phyloP scores from a whole-genome alignment of 2,888 invertebrate genomes.

The Habrosyne pyritoides region DNA sequence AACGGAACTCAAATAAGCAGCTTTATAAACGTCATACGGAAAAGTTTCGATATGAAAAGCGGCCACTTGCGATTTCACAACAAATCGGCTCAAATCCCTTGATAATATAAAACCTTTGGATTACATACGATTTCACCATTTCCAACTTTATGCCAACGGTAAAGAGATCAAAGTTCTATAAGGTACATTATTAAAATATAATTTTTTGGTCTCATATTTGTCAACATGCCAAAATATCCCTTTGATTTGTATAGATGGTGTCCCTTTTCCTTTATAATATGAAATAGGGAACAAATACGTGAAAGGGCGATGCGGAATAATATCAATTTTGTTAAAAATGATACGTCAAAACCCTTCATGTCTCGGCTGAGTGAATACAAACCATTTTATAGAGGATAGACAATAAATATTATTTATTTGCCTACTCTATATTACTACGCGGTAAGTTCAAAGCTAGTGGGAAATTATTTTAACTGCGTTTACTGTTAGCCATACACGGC shows the following conservation, averaged over 20 bases:
- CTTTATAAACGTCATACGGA: constrained; percentile 24
- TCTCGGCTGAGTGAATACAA: constrained; percentile 32
- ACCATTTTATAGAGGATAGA: constrained; percentile 17
- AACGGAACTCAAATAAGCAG: constrained; percentile 43
- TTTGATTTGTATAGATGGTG: constrained; percentile 67
- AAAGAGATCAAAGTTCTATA: constrained; percentile 23
- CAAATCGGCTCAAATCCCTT: constrained; percentile 74
- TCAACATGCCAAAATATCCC: constrained; percentile 79
- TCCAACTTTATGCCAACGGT: constrained; percentile 14
- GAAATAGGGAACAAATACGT: constrained; percentile 49
- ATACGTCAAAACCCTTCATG: constrained; percentile 33
- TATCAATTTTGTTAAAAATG: constrained; percentile 67
- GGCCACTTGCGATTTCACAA: constrained; percentile 63
- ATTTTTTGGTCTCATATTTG: constrained; percentile 71
- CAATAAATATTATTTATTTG: constrained; percentile 10
- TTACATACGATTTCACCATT: constrained; percentile 21
- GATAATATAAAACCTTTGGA: constrained; percentile 65
- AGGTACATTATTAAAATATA: constrained; percentile 41
- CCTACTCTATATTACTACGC: background rate
- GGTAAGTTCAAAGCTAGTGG: too few relatives aligned
- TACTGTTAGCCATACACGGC: too few relatives aligned
- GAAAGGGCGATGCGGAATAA: constrained; percentile 48
- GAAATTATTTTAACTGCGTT: too few relatives aligned
- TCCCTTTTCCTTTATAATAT: constrained; percentile 70
- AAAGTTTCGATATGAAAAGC: constrained; percentile 26